Evolutionary conservation across 2,113 vertebrate species (phyloP), one percentile per base, ranked within the genome.

Genomic region (Fulica atra): DNA sequence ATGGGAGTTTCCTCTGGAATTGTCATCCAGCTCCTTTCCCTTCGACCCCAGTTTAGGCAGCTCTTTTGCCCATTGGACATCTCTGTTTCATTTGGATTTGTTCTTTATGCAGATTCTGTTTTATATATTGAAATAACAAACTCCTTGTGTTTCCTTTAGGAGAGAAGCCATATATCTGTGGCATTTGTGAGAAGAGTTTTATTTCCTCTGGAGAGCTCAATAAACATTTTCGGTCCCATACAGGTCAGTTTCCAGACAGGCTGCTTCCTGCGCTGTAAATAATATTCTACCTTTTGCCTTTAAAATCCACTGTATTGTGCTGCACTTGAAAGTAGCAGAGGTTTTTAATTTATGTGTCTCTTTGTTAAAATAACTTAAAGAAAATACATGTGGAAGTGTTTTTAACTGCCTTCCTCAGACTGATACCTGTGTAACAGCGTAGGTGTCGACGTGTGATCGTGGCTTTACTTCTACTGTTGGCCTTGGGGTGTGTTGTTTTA

Each of bases 191-290:
- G 69, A 99, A 99, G 98, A 98, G 98, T 96, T 99, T 99, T 98
- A 98, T 99, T 97, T 99, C 99, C 48, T 99, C 99, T 70, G 99
- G 99, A 73, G 99, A 99, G 87, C 98, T 99, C 97, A 99, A 99
- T 97, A 99, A 99, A 97, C 99, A 99, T 97, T 99, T 99, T 97
- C 97, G 99, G 66, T 98, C 99, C 88, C 99, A 99, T 95, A 99
- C 99, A 89, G 99, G 99, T 99, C 96, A 97, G 98, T 98, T 95
- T 95, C 96, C 92, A 96, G 97, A 81, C 95, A 97, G 88, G 96
- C 95, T 60, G 48, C 85, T 97, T 96, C 94, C 92, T 96, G 86
- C 57, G 29, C 80, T n/a, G 31, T 92, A 91, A 91, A 92, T 94
- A 86, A 80, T 88, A 77, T 71, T 91, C 71, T 77, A 51, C 93